Base-by-base conservation (phyloP, 2,113 vertebrate species). In the Phocoena sinus region DNA sequence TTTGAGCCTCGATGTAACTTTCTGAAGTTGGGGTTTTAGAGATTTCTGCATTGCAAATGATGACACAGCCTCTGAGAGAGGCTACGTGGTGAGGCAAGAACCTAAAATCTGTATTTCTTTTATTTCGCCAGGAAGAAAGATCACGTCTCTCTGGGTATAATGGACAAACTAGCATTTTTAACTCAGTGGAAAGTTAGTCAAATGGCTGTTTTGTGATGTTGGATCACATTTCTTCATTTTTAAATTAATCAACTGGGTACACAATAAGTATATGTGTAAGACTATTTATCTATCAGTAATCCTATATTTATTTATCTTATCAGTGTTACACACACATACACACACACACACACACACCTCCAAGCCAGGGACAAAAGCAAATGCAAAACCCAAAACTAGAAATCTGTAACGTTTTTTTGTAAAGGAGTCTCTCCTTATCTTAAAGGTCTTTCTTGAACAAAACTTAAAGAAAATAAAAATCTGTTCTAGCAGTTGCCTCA, bases 361-460 rank as follows among this genome's bases (percentile, higher is more conserved):
- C 82, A 82, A 73, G 31, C 60, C 9, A 85, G 65, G 8, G 9
- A 71, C 11, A 86, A 89, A 97, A 91, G 47, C 0, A 88, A 41
- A 70, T 88, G 15, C 1, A 92, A 82, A 80, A 25, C 8, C 4
- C 38, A n/a, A 63, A 67, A 88, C 14, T 92, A 77, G 65, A 58
- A 95, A 68, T 25, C 3, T 81, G 14, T 73, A 21, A 79, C 8
- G 1, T 81, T 68, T 89, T 76, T 82, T n/a, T 47, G 10, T 28
- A n/a, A 91, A 56, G 14, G 20, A 80, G 63, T 96, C 2, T 60
- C 25, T 82, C 41, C 38, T 91, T 86, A 50, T 25, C 8, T 80
- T 87, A 90, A 79, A 91, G n/a, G 68, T 77, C n/a, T 80, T 79
- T 92, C 44, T 84, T 91, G 74, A 80, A 85, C 8, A 90, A 96